Percentiles rank a stretch among this genome's conserved stretches.
These are phyloP conservation scores for Holotrichia oblita DNA, from an alignment of 1,140 invertebrate genomes.

Conservation along the genomic window DNA sequence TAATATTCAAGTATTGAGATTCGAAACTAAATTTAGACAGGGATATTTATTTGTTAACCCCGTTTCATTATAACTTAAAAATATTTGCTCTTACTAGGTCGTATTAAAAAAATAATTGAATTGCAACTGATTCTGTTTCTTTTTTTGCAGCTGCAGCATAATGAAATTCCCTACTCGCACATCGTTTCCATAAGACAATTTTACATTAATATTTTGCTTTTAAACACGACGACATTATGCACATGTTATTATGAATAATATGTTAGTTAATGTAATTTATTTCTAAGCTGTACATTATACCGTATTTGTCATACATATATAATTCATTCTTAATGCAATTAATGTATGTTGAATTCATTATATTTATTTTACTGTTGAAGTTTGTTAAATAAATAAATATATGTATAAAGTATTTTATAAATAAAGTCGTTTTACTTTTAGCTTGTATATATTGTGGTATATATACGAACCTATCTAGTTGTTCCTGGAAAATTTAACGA, in stretches of 20 bases:
- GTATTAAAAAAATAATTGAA: too few species aligned
- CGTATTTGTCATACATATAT: background rate
- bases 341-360: conserved; percentile 10
- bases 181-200: conserved; percentile 1
- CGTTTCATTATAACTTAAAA: background rate
- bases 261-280: background rate
- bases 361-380: conserved; percentile 25
- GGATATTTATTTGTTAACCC: too few species aligned
- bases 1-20: background rate
- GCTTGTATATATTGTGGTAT: background rate
- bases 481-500: background rate
- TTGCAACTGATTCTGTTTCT: background rate
- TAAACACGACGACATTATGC: too few species aligned
- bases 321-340: background rate
- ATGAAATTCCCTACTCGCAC: background rate
- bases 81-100: too few species aligned
- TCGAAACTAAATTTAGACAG: too few species aligned
- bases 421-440: conserved; percentile 8
- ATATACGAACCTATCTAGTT: too few species aligned
- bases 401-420: conserved; percentile 16
- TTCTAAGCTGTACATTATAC: background rate
- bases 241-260: background rate
- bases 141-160: conserved; percentile 18
- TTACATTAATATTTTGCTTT: background rate
- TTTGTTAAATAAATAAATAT: conserved; percentile 26